These are phyloP conservation scores for Caenorhabditis virilis DNA, from an alignment of 2,888 invertebrate species.

Conservation along the genomic window DNA sequence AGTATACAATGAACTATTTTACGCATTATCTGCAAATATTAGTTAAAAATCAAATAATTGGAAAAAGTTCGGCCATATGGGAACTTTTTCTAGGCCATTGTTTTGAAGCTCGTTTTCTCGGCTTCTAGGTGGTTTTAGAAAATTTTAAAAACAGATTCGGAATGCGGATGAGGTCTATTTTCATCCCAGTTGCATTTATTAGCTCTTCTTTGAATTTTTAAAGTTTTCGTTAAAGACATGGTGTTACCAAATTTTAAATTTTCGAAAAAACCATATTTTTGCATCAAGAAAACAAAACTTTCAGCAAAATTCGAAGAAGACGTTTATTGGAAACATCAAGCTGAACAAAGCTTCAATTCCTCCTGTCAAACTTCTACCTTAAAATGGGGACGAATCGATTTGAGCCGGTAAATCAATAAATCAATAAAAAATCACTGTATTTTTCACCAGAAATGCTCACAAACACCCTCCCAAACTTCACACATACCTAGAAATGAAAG, in stretches of 20 bases:
- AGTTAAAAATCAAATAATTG: background rate
- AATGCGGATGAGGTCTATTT: too few species aligned
- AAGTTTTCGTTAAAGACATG: too few species aligned
- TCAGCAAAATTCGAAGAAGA: constrained; percentile 51
- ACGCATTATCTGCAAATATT: background rate
- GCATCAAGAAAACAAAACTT: constrained; percentile 1
- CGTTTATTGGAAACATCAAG: constrained; percentile 38
- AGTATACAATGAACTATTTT: background rate
- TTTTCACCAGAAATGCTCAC: constrained; percentile 43
- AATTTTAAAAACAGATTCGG: too few species aligned
- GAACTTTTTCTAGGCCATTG: too few species aligned
- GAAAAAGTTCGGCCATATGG: too few species aligned
- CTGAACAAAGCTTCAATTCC: constrained; percentile 12
- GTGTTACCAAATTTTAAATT: background rate
- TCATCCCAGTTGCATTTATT: too few species aligned
- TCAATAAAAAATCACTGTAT: too few species aligned
- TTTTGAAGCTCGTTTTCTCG: too few species aligned
- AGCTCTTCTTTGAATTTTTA: too few species aligned
- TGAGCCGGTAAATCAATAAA: too few species aligned
- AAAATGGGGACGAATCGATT: constrained; percentile 50
- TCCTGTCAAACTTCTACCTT: constrained; percentile 15
- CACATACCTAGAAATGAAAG: constrained; percentile 43
- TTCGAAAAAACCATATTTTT: background rate
- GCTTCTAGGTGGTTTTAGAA: too few species aligned
- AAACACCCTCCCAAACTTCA: constrained; percentile 53